Conservation (phyloP, 2,797 vertebrate species). For the Allobates femoralis region DNA sequence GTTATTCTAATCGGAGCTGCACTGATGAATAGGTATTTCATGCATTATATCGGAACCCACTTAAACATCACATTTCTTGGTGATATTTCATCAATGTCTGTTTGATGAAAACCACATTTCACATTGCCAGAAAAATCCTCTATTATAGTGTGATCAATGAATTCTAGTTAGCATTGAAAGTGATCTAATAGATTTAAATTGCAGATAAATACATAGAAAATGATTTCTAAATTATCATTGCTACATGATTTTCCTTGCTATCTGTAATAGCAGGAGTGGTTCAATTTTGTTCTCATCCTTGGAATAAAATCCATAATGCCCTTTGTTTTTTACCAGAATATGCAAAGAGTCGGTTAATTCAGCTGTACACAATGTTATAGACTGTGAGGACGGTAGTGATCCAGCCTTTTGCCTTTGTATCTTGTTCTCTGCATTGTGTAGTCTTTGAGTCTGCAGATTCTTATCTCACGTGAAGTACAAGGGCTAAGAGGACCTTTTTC, state of each 20-base stretch:
- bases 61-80: too few relatives aligned
- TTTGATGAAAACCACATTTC: too few relatives aligned
- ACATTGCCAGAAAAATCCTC: background rate
- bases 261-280: background rate
- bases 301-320: background rate
- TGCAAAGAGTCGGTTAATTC: background rate
- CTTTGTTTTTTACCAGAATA: background rate
- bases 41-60: too few relatives aligned
- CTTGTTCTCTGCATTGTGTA: constrained; percentile 27
- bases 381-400: background rate
- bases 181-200: background rate
- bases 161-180: background rate
- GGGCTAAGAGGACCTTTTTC: constrained; percentile 61
- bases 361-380: background rate
- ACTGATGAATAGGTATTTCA: too few relatives aligned
- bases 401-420: constrained; percentile 11
- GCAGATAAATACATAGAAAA: background rate
- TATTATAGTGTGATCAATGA: background rate
- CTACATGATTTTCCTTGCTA: background rate
- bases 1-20: too few relatives aligned
- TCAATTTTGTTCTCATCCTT: background rate
- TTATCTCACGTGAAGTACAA: constrained; percentile 52
- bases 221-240: background rate
- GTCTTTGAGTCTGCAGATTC: constrained; percentile 48
- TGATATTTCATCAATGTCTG: too few relatives aligned